Evolutionary conservation across 2,888 invertebrate genomes (phyloP).

Genomic region (Chrysina gloriosa): DNA sequence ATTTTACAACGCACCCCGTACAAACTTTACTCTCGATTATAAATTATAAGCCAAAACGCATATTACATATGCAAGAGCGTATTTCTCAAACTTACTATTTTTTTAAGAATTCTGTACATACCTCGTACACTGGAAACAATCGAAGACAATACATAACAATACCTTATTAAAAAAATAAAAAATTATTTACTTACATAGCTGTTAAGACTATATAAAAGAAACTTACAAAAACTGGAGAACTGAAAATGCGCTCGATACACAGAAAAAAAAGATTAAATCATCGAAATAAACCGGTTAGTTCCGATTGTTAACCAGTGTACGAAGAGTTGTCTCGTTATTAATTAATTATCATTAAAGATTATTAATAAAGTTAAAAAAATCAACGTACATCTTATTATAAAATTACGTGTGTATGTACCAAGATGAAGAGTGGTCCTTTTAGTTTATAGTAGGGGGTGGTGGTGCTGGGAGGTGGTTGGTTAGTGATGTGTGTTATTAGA

Average conservation of each 20-base stretch:
- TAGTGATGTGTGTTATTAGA: slow-evolving; percentile 63
- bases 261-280: no score
- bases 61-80: slow-evolving; percentile 38
- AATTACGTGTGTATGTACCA: slow-evolving; percentile 38
- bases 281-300: slow-evolving; percentile 4
- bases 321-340: not conserved
- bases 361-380: slow-evolving; percentile 36
- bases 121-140: slow-evolving; percentile 21
- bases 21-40: slow-evolving; percentile 43
- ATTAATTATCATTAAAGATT: slow-evolving; percentile 13
- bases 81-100: slow-evolving; percentile 10
- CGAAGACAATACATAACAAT: not conserved
- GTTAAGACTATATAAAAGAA: no score
- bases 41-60: slow-evolving; percentile 25
- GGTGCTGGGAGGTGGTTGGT: slow-evolving; percentile 51
- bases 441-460: slow-evolving; percentile 56
- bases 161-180: slow-evolving; percentile 15
- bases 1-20: slow-evolving; percentile 26
- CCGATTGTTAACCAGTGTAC: slow-evolving; percentile 30
- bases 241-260: no score
- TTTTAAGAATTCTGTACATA: slow-evolving; percentile 23
- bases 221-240: no score
- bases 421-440: slow-evolving; percentile 41
- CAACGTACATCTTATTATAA: slow-evolving; percentile 34
- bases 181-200: no score